Evolutionary conservation across 2,113 vertebrate genomes (phyloP).

Genomic region (Lophura nycthemera): DNA sequence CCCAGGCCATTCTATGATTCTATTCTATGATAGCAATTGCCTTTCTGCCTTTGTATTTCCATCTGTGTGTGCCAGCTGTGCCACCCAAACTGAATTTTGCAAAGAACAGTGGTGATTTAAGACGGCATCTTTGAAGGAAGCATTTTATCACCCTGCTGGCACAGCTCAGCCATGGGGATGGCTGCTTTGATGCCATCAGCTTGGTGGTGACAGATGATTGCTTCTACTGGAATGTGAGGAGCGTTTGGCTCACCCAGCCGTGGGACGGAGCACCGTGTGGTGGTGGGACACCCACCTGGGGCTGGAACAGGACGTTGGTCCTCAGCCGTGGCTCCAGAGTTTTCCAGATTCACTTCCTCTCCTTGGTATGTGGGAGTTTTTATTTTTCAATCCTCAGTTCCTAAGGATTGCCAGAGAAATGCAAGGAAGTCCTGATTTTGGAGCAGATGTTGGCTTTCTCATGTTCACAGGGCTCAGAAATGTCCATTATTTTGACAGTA

Average conservation of each 20-base stretch:
- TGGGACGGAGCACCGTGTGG: background rate
- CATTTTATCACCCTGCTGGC: background rate
- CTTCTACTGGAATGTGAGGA: background rate
- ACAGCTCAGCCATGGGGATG: too few species aligned
- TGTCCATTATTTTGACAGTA: background rate
- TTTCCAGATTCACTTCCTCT: background rate
- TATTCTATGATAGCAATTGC: too few species aligned
- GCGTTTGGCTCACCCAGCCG: background rate
- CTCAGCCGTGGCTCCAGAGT: background rate
- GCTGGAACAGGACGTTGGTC: rapidly evolving
- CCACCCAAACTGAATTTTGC: background rate
- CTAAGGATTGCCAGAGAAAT: background rate
- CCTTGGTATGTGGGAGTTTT: background rate
- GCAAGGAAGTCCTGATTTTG: background rate
- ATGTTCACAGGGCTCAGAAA: background rate
- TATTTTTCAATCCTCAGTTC: background rate
- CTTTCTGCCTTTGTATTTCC: background rate
- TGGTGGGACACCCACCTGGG: background rate
- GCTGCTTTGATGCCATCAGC: background rate
- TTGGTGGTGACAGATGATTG: background rate
- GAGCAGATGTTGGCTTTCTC: background rate
- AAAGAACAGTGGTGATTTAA: background rate
- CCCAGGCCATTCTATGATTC: too few species aligned
- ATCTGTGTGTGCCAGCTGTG: background rate
- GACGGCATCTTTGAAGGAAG: background rate